Base-by-base conservation (phyloP, 2,797 vertebrate genomes). In the Odontamblyopus rebecca region DNA sequence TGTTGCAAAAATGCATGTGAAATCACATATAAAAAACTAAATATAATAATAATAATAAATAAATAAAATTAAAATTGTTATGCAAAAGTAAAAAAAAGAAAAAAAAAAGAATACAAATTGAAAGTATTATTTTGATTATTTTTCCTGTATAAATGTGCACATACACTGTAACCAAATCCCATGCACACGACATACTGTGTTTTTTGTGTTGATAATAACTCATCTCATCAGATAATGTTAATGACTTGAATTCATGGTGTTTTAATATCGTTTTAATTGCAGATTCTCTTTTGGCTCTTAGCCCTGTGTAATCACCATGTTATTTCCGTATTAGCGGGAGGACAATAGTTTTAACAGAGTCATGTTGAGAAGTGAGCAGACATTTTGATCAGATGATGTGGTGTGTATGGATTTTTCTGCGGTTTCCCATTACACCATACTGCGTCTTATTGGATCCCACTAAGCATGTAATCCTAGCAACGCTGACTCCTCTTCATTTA, bases 351-450 rank as follows among this genome's bases (percentile, higher is more conserved):
- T 82, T 84, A 88, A 83, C 87, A 86, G 86, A 82, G 79, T 83
- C 86, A 78, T 73, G 79, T 76, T 9, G 82, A 82, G 85, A 76
- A 67, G 83, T 60, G 19, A 67, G 87, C 81, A 78, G 88, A 87
- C 87, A 82, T 90, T 90, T 87, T 83, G 81, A 88, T 91, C 82
- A 80, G 86, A 90, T 89, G 89, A 88, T 86, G 87, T 73, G 81
- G 83, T 81, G 65, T 83, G 83, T 87, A 89, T 90, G 74, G 88
- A 91, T 88, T 91, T 88, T 87, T 84, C 86, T 85, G 68, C 75
- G 86, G 88, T 81, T 85, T 91, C 82, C 79, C 86, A 84, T 92
- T 90, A 88, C 86, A 77, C 73, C 71, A 74, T 77, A 76, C 80
- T 69, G 57, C 53, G 66, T 60, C 75, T 82, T 88, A 89, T 91